phyloP scores from a whole-genome alignment of 2,113 vertebrate species.

The Arizona elegans region DNA sequence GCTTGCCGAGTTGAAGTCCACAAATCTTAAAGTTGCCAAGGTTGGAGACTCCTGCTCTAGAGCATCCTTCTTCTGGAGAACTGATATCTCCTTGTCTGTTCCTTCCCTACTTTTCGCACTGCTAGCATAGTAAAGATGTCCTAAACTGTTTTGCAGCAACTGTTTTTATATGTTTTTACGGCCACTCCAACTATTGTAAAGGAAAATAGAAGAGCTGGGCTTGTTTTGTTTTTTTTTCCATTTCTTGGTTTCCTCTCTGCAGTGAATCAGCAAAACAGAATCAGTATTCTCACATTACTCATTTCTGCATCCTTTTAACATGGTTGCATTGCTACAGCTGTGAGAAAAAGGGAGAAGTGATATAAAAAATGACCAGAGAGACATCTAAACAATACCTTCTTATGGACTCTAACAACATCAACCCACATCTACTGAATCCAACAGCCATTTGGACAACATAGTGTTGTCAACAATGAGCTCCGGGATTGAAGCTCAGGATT shows the following conservation, averaged over 20 bases:
- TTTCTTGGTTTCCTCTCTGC: background rate
- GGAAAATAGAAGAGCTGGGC: background rate
- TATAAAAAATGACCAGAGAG: background rate
- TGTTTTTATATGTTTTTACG: background rate
- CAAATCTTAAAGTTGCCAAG: too few relatives aligned
- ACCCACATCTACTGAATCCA: background rate
- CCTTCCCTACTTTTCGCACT: background rate
- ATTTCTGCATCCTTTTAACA: background rate
- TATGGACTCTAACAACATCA: background rate
- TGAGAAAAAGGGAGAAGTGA: background rate
- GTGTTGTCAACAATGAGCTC: background rate
- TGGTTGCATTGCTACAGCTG: background rate
- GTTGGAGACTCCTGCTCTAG: background rate
- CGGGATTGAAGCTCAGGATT: background rate
- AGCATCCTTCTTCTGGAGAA: background rate
- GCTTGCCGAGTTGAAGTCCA: too few relatives aligned
- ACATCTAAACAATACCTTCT: background rate
- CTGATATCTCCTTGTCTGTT: background rate
- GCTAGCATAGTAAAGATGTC: background rate
- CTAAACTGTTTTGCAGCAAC: background rate
- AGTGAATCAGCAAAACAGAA: background rate
- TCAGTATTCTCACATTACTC: background rate
- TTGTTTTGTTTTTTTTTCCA: background rate
- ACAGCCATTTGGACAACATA: background rate
- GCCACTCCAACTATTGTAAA: background rate